Conservation (phyloP, 2,888 invertebrate species). For the Xanthia icteritia region DNA sequence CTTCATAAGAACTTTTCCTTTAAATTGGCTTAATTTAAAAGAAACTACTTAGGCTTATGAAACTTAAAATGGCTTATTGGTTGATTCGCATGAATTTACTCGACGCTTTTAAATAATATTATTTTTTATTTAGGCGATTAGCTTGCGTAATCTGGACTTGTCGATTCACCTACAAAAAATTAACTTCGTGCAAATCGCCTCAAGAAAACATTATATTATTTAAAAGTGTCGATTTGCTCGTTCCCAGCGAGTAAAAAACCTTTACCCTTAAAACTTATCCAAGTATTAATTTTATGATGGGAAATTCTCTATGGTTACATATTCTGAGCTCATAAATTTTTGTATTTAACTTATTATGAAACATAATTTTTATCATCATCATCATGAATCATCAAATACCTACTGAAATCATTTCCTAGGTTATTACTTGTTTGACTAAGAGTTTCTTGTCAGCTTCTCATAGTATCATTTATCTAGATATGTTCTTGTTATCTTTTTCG, state of each 20-base stretch:
- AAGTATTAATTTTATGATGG: background rate
- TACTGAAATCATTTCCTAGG: background rate
- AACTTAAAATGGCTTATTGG: background rate
- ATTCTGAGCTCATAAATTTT: constrained; percentile 9
- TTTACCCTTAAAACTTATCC: background rate
- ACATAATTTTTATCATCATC: background rate
- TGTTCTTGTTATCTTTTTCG: background rate
- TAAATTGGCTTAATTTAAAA: background rate
- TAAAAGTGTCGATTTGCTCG: too few relatives aligned
- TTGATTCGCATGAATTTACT: too few relatives aligned
- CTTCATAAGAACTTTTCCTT: background rate
- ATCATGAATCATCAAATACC: background rate
- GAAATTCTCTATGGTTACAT: background rate
- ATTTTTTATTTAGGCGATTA: too few relatives aligned
- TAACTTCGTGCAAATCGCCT: too few relatives aligned
- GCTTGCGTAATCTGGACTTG: too few relatives aligned
- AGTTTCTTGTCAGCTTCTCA: too few relatives aligned
- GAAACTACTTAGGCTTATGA: background rate
- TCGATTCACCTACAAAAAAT: too few relatives aligned
- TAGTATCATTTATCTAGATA: background rate
- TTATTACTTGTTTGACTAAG: background rate
- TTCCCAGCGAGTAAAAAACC: too few relatives aligned
- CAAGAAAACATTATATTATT: too few relatives aligned
- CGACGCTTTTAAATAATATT: too few relatives aligned
- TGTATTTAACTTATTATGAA: background rate